Evolutionary conservation across 2,888 invertebrate species (phyloP).

Genomic region (Polietes domitor): DNA sequence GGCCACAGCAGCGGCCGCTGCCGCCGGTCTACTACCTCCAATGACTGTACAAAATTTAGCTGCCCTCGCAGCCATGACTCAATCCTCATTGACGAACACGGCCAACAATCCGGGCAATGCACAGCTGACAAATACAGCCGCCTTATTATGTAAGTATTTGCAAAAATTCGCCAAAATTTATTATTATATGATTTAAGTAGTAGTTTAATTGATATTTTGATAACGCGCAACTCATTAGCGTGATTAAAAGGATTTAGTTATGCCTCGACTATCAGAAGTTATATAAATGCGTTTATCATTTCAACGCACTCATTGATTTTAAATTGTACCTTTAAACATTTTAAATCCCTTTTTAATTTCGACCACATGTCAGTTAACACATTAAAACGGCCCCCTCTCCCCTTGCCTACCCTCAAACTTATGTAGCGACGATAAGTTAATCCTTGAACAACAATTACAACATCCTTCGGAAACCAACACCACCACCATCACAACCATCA

Average conservation of each 20-base stretch:
- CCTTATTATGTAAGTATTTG: slow-evolving; percentile 79
- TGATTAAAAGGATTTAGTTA: slow-evolving; percentile 34
- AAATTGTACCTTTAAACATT: not conserved
- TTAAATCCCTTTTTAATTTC: slow-evolving; percentile 45
- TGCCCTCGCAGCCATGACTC: slow-evolving; percentile 86
- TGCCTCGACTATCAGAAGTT: slow-evolving; percentile 2
- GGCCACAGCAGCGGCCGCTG: slow-evolving; percentile 78
- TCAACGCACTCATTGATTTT: too few relatives aligned
- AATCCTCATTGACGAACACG: slow-evolving; percentile 80
- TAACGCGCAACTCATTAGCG: slow-evolving; percentile 11
- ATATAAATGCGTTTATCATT: slow-evolving; percentile 4
- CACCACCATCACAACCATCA: not conserved
- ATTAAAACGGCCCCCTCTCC: not conserved
- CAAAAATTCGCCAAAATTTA: not conserved
- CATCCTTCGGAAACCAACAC: slow-evolving; percentile 13
- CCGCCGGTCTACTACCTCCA: slow-evolving; percentile 85
- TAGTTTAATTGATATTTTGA: too few relatives aligned
- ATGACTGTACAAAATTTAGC: slow-evolving; percentile 96
- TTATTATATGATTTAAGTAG: too few relatives aligned
- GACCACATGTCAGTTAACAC: slow-evolving; percentile 60
- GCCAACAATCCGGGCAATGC: slow-evolving; percentile 78
- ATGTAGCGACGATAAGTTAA: slow-evolving; percentile 52
- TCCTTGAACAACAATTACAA: slow-evolving; percentile 47
- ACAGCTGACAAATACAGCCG: slow-evolving; percentile 80
- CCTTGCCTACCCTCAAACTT: not conserved